Conservation (phyloP, 2,113 vertebrate genomes). For the Nothocercus julius region DNA sequence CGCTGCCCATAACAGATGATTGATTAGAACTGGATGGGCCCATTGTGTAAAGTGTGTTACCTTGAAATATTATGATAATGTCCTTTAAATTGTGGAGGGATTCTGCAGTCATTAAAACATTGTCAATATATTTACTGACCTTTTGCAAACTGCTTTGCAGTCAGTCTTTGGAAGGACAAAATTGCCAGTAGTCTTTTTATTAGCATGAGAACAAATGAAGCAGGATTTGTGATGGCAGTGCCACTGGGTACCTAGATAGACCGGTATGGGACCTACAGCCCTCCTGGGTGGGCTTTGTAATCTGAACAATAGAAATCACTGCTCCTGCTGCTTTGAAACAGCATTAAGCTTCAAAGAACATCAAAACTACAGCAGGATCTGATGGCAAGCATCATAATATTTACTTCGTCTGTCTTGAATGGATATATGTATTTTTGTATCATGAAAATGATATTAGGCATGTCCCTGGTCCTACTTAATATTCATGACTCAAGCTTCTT, state of each 20-base stretch:
- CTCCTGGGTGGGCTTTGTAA: conserved; percentile 13
- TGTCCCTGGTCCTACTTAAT: not conserved
- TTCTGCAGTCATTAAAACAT: not conserved
- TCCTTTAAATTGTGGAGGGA: not conserved
- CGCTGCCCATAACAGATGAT: not conserved
- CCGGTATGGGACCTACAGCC: not conserved
- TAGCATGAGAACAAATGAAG: not conserved
- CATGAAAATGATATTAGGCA: not conserved
- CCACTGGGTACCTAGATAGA: not conserved
- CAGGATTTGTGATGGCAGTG: not conserved
- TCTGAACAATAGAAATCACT: not conserved
- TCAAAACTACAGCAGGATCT: not conserved
- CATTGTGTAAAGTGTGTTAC: not conserved
- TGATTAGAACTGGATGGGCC: not conserved
- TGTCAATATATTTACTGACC: not conserved
- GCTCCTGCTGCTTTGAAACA: conserved; percentile 26
- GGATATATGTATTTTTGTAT: not conserved
- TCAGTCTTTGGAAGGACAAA: not conserved
- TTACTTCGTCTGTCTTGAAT: conserved; percentile 31
- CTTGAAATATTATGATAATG: not conserved
- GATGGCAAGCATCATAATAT: conserved; percentile 37
- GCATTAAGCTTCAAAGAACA: conserved; percentile 35
- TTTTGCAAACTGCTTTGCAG: not conserved
- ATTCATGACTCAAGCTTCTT: conserved; percentile 33
- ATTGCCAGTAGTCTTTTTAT: not conserved